phyloP scores from a whole-genome alignment of 2,797 vertebrate species.

The Garrulus glandarius region DNA sequence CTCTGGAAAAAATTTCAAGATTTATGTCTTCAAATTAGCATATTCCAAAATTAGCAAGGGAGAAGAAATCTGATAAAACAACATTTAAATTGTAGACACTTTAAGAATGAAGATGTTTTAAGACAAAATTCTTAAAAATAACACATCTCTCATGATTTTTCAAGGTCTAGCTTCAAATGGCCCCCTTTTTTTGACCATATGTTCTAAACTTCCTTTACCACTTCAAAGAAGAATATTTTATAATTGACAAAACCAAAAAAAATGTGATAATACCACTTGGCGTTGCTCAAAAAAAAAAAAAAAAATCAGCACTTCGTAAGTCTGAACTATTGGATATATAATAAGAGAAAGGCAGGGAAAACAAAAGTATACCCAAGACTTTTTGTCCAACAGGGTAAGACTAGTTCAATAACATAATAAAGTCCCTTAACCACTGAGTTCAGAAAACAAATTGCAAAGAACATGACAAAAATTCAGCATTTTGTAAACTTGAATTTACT shows the following conservation, averaged over 20 bases:
- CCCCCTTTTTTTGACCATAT: not conserved
- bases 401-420: not conserved
- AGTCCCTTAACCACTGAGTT: not conserved
- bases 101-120: not conserved
- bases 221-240: not conserved
- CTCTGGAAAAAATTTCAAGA: not conserved
- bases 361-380: not conserved
- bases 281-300: not conserved
- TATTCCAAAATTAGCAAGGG: not conserved
- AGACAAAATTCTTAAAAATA: not conserved
- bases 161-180: not conserved
- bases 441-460: not conserved
- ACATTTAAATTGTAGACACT: not conserved
- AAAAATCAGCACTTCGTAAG: not conserved
- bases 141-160: not conserved
- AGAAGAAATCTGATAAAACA: not conserved
- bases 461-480: not conserved
- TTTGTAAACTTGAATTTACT: not conserved
- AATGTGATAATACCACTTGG: not conserved
- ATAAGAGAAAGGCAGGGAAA: not conserved
- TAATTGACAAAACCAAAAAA: not conserved
- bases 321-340: not conserved
- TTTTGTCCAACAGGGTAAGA: not conserved
- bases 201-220: not conserved
- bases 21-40: not conserved